Base-by-base conservation (phyloP, 2,797 vertebrate species). In the Silurus aristotelis region DNA sequence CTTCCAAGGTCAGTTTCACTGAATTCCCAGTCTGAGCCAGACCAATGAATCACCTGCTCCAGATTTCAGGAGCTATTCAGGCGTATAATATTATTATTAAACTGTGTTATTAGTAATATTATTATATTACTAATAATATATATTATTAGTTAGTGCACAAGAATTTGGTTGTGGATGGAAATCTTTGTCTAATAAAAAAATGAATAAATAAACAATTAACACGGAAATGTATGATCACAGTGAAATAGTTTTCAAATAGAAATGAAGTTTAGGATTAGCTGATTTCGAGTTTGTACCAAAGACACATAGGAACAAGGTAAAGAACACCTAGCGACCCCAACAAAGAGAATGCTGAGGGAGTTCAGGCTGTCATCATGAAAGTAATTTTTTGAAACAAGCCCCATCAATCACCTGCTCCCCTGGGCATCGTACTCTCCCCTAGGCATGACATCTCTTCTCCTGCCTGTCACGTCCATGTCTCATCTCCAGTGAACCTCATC, bases 381-480 rank as follows among this genome's bases (percentile, higher is more conserved):
- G 84, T 82, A 85, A 80, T 88, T 87, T 82, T 63, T 70, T 87
- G 79, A 89, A 89, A 89, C 89, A 89, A 89, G 87, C 79, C 71
- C 43, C 84, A 89, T 89, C 86, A 87, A 89, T 89, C 89, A 89
- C 68, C 67, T 64, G 75, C 72, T 87, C 84, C 82, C 84, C 78
- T 85, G 85, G 84, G 87, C 48, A 61, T 22, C 15, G 22, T 48
- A 48, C 66, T 85, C 67, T 82, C 31, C 82, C 82, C 55, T 17
- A 76, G 67, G 78, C 31, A 17, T 25, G 78, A 86, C 76, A 79
- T 76, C 77, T 70, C 61, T 85, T 64, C 77, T 71, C 46, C 66
- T 78, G 66, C 10, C 68, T 20, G 5, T 82, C 84, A 52, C 75
- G 76, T 86, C 76, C 80, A 15, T 64, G 85, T 43, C 67, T 73